Percentiles rank a stretch among this genome's conserved stretches.
Conservation (phyloP, 2,113 vertebrate genomes). For the Oenanthe melanoleuca region DNA sequence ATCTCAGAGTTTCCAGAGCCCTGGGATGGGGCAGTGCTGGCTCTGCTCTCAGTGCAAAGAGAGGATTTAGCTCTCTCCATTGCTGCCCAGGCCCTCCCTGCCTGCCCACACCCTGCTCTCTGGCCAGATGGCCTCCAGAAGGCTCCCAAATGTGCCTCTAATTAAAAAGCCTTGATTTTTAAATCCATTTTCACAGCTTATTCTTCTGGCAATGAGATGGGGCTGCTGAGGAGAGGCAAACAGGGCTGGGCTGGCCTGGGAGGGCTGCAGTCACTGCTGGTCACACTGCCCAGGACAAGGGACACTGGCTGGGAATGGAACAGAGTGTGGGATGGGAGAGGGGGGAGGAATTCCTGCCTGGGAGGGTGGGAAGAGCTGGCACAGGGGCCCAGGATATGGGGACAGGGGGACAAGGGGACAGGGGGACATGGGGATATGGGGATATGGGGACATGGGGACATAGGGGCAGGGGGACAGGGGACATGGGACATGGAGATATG, state of each 20-base stretch:
- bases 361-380: no score
- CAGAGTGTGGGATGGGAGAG: no score
- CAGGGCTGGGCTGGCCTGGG: background rate
- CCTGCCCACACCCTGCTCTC: background rate
- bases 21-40: fast-evolving
- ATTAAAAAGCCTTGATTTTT: constrained; percentile 36
- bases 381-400: no score
- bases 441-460: no score
- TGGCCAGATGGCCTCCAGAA: constrained; percentile 49
- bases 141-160: background rate
- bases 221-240: background rate
- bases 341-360: no score
- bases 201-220: background rate
- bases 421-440: no score
- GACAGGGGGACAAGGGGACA: no score
- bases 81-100: background rate
- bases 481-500: no score
- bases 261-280: no score
- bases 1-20: fast-evolving
- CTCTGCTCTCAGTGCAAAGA: fast-evolving
- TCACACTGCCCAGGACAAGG: no score
- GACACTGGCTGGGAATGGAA: no score
- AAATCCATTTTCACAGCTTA: constrained; percentile 40
- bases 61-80: background rate
- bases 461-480: no score